Percentiles rank a stretch among this genome's conserved stretches.
Conservation (phyloP, 2,113 vertebrate species). For the Rhinopomastus cyanomelas region DNA sequence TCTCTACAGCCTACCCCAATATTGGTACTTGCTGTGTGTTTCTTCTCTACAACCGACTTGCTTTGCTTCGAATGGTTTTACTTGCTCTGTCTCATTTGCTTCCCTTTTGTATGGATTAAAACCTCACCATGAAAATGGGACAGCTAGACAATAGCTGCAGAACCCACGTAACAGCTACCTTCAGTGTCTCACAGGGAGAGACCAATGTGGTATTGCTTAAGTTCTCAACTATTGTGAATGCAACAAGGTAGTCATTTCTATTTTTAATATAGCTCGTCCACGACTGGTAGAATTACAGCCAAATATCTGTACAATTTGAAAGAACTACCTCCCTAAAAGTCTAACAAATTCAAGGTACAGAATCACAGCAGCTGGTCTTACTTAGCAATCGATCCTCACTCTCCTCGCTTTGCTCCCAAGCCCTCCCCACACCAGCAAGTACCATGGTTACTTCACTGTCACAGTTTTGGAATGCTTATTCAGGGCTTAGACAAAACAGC, state of each 20-base stretch:
- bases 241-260: not conserved
- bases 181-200: not conserved
- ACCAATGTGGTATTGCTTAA: not conserved
- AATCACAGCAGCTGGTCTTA: not conserved
- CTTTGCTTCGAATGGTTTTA: not conserved
- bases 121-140: not conserved
- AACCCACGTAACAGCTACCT: not conserved
- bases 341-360: not conserved
- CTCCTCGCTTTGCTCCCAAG: not conserved
- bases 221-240: not conserved
- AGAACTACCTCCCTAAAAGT: not conserved
- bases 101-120: not conserved
- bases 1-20: no score
- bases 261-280: constrained; percentile 3
- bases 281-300: not conserved
- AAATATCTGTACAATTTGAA: not conserved
- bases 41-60: not conserved
- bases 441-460: constrained; percentile 36
- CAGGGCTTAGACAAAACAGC: constrained; percentile 65
- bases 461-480: constrained; percentile 60
- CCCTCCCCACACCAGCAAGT: not conserved
- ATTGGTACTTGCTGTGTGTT: not conserved
- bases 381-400: not conserved
- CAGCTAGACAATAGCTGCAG: not conserved
- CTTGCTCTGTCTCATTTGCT: not conserved